These are phyloP conservation scores for Callionymus lyra DNA, from an alignment of 2,113 vertebrate species.

Conservation along the genomic window DNA sequence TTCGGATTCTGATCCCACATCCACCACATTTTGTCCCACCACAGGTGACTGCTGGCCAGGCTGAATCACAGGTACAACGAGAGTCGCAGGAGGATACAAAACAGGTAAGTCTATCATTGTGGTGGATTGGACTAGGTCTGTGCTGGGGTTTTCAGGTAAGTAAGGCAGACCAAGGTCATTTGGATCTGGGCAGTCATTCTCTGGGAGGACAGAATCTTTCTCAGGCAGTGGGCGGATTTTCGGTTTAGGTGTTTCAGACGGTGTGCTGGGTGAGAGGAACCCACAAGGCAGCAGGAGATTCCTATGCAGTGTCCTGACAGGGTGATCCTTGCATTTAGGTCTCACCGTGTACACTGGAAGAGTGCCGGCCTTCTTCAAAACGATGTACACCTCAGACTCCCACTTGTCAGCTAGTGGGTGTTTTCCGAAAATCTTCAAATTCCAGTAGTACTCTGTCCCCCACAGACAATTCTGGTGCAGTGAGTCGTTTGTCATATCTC, in stretches of 20 bases:
- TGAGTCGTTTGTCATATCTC: neutral
- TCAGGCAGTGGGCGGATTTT: no score
- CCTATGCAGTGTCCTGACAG: neutral
- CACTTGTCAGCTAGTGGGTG: neutral
- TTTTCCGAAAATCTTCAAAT: neutral
- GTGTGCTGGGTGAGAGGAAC: no score
- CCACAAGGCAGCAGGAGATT: neutral
- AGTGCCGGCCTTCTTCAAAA: neutral
- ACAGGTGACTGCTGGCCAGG: no score
- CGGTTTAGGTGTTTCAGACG: no score
- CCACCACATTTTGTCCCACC: no score
- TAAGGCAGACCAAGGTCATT: conserved; percentile 37
- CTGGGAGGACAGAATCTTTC: no score
- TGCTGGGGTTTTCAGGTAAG: conserved; percentile 11
- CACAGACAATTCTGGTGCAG: neutral
- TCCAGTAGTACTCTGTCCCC: neutral
- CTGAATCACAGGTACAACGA: no score
- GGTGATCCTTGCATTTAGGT: neutral
- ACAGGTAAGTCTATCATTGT: no score
- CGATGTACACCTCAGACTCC: neutral
- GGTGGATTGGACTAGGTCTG: no score
- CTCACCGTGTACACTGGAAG: neutral
- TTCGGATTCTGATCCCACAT: no score
- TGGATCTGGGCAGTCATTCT: neutral
- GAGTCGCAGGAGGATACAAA: no score